Base-by-base conservation (phyloP, 2,888 invertebrate species). In the Andricus quercusramuli region DNA sequence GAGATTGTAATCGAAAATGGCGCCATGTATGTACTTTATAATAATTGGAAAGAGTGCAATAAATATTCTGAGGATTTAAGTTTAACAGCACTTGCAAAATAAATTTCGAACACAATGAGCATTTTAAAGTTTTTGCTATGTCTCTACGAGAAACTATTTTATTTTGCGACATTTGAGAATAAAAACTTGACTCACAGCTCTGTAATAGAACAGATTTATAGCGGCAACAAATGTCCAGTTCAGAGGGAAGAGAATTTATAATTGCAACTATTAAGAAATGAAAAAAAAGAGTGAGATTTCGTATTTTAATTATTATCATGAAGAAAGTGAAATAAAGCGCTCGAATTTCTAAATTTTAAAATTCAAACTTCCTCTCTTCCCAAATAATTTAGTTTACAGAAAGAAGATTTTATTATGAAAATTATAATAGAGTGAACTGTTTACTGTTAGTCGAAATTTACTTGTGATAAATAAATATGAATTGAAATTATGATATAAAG, bases 91-190 rank as follows among this genome's bases (percentile, higher is more conserved):
- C 51, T 51, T 51, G 37, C 32, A 37, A 66, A 41, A 20, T 66
- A 41, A n/a, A 37, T 66, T 32, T 51, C 25, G 51, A 70, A 70
- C n/a, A 44, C 17, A 70, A 51, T 29, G 62, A 62, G 20, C 47
- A 70, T 47, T 51, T 51, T 9, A 70, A 47, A 15, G 5, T 51
- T 70, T 70, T 32, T 70, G 51, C 9, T 32, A 51, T 51, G 20
- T 70, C 20, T 47, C n/a, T 51, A 47, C n/a, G 70, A 51, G 70
- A 29, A 70, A 70, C 70, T 70, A 37, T 37, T 37, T 70, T 29
- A 51, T 17, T 70, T 70, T 70, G 47, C 47, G 47, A 29, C 51
- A 70, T 22, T 51, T 25, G 70, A 20, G 20, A 29, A 20, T 29
- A 70, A 70, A 25, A 68, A 68, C 44, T 47, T 68, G 41, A 2